phyloP scores from a whole-genome alignment of 2,888 invertebrate species.

The Portevinia maculata region DNA sequence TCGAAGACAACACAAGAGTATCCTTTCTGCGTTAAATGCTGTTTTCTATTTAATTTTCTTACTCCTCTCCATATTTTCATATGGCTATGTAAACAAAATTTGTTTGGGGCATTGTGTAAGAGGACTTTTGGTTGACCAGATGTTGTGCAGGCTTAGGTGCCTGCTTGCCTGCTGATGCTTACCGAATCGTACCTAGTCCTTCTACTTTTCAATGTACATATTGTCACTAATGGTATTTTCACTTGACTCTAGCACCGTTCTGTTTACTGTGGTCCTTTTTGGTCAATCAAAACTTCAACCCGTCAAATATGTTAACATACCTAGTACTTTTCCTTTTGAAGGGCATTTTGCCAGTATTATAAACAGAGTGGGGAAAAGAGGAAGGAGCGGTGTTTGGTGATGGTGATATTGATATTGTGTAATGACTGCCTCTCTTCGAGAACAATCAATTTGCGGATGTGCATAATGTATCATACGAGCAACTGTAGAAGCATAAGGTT shows the following conservation, averaged over 20 bases:
- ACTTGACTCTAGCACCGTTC: conserved; percentile 42
- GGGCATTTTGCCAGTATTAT: conserved; percentile 25
- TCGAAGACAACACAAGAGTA: conserved; percentile 55
- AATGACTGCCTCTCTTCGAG: conserved; percentile 31
- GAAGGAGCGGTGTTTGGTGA: conserved; percentile 30
- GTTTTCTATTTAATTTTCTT: conserved; percentile 51
- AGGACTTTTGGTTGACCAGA: conserved; percentile 54
- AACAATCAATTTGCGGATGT: conserved; percentile 52
- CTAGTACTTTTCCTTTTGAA: conserved; percentile 37
- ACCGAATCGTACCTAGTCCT: conserved; percentile 43
- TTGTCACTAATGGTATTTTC: conserved; percentile 31
- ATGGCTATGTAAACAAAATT: conserved; percentile 50
- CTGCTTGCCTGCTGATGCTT: conserved; percentile 45
- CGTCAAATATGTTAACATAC: conserved; percentile 60
- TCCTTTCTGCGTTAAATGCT: conserved; percentile 54
- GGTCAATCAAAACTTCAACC: conserved; percentile 61
- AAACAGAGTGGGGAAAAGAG: neutral
- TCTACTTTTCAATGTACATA: conserved; percentile 21
- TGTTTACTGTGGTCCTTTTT: conserved; percentile 35
- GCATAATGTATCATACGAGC: conserved; percentile 17
- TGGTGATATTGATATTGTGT: too few relatives aligned
- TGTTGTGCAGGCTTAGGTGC: conserved; percentile 33
- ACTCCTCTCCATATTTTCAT: conserved; percentile 46
- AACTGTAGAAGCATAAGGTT: conserved; percentile 32
- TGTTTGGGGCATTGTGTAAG: conserved; percentile 10